Evolutionary conservation across 1,140 invertebrate species (phyloP).

Genomic region (Trichonephila inaurata): DNA sequence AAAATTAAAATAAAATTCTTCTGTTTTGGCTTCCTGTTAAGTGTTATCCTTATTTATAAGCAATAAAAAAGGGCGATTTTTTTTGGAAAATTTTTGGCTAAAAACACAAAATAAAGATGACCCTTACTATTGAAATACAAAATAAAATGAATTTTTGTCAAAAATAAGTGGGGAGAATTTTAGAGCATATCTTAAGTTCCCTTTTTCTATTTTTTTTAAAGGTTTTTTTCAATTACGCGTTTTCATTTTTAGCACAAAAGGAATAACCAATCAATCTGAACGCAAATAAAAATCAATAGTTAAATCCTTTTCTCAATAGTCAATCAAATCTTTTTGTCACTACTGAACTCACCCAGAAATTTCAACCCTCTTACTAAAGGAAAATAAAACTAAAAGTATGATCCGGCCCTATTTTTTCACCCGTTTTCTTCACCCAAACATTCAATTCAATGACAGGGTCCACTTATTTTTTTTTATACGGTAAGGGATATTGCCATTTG

Average conservation of each 20-base stretch:
- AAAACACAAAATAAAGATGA: no score
- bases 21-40: no score
- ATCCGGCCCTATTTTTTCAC: neutral
- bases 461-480: neutral
- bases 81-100: no score
- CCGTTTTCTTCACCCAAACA: neutral
- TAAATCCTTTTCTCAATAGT: neutral
- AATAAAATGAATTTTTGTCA: no score
- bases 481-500: neutral
- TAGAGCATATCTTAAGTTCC: no score
- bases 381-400: neutral
- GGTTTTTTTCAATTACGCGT: neutral
- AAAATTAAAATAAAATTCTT: no score
- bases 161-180: no score
- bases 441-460: constrained; percentile 19
- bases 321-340: neutral
- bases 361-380: neutral
- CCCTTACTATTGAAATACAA: no score
- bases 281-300: neutral
- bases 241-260: neutral
- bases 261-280: neutral
- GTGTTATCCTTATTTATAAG: no score
- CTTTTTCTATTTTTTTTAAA: neutral
- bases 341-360: neutral
- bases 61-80: no score